phyloP scores from a whole-genome alignment of 1,140 invertebrate genomes.

The Kradibia gibbosae region DNA sequence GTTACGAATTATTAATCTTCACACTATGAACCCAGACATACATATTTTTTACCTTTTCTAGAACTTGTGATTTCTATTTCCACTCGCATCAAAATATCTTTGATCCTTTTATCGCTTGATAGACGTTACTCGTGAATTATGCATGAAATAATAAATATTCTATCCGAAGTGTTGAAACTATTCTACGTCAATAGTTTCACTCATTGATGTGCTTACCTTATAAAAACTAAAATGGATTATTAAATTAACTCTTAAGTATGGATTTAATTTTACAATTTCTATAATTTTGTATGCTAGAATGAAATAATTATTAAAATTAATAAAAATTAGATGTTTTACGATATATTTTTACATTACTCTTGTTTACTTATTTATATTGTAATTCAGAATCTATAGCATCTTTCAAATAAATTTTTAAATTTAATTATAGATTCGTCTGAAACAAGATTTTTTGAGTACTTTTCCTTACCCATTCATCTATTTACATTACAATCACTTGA shows the following conservation, averaged over 20 bases:
- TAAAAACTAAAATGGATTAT: too few relatives aligned
- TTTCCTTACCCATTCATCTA: neutral
- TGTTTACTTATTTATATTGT: too few relatives aligned
- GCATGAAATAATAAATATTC: constrained; percentile 8
- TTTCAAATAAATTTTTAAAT: too few relatives aligned
- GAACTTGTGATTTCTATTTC: constrained; percentile 32
- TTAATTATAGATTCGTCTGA: too few relatives aligned
- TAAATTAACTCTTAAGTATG: too few relatives aligned
- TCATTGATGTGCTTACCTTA: constrained; percentile 21
- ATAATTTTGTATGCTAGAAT: too few relatives aligned
- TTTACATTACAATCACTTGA: neutral
- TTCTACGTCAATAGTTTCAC: neutral
- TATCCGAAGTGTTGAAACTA: constrained; percentile 6
- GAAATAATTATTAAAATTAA: too few relatives aligned
- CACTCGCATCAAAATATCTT: constrained; percentile 26
- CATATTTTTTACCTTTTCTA: constrained; percentile 23
- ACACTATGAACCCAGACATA: neutral
- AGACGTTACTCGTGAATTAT: constrained; percentile 21
- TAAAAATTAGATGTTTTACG: too few relatives aligned
- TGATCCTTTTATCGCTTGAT: constrained; percentile 14
- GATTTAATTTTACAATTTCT: too few relatives aligned
- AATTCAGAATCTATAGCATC: too few relatives aligned
- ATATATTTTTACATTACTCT: too few relatives aligned
- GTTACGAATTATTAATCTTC: constrained; percentile 38
- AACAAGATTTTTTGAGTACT: too few relatives aligned